phyloP scores from a whole-genome alignment of 37 sponge, comb jelly and placozoan genomes.

The Halichondria panicea region DNA sequence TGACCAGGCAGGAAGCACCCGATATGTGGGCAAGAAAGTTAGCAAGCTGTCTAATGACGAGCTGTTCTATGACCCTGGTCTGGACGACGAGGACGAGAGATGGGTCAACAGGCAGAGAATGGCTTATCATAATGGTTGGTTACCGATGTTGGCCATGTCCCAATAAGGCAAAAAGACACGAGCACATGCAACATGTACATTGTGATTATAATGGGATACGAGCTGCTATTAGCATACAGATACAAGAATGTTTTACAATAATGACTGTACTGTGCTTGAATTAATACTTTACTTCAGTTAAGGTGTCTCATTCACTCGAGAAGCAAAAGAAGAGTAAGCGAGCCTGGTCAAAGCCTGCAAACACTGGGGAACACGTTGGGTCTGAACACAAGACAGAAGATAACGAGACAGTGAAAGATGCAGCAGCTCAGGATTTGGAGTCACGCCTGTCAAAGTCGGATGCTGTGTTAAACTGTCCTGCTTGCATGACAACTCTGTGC shows the following conservation, averaged over 20 bases:
- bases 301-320: slow-evolving; percentile 37
- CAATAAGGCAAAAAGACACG: too few relatives aligned
- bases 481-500: slow-evolving; percentile 87
- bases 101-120: slow-evolving; percentile 86
- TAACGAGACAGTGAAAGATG: background rate
- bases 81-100: slow-evolving; percentile 88
- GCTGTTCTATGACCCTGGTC: slow-evolving; percentile 89
- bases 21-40: slow-evolving; percentile 27
- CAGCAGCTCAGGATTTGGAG: background rate
- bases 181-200: too few relatives aligned
- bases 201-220: too few relatives aligned
- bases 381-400: background rate
- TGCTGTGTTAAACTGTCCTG: slow-evolving; percentile 88
- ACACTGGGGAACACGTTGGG: background rate
- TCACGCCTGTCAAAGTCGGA: slow-evolving; percentile 55
- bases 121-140: slow-evolving; percentile 85
- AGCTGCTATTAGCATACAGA: too few relatives aligned
- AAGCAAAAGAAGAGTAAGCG: slow-evolving; percentile 8
- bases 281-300: slow-evolving; percentile 32
- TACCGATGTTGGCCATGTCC: too few relatives aligned
- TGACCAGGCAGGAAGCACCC: background rate
- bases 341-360: too few relatives aligned
- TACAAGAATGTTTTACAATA: too few relatives aligned
- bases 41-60: slow-evolving; percentile 83
- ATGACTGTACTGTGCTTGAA: too few relatives aligned